Evolutionary conservation across 2,888 invertebrate genomes (phyloP).

Genomic region (Caenorhabditis zanzibari): DNA sequence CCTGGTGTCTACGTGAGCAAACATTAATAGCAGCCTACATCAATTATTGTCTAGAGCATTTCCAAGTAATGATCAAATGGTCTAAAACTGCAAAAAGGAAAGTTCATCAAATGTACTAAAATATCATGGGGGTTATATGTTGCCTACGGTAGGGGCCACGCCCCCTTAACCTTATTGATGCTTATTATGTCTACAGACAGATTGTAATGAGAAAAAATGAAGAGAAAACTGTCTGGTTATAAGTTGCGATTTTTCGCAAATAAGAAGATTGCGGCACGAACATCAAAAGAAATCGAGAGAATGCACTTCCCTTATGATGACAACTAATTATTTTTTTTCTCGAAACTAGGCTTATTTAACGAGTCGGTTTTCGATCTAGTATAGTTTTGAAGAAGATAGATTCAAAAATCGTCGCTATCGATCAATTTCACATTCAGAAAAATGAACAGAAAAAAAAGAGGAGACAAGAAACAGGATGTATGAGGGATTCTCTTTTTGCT

Average conservation of each 20-base stretch:
- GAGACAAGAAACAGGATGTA: conserved; percentile 20
- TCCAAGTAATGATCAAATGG: conserved; percentile 9
- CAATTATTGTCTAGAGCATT: conserved; percentile 14
- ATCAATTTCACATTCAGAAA: not conserved
- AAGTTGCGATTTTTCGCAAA: conserved; percentile 24
- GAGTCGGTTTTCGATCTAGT: not conserved
- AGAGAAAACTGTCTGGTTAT: conserved; percentile 25
- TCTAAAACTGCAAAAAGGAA: conserved; percentile 2
- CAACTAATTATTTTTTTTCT: conserved; percentile 46
- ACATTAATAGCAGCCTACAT: not conserved
- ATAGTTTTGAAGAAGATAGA: conserved; percentile 6
- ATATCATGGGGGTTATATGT: not conserved
- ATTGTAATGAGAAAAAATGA: conserved; percentile 25
- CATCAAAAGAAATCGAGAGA: conserved; percentile 43
- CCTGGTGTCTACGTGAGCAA: not conserved
- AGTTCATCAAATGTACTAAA: not conserved
- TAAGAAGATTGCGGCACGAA: conserved; percentile 30
- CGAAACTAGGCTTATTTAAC: conserved; percentile 21
- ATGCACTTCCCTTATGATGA: conserved; percentile 51
- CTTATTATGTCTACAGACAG: conserved; percentile 29
- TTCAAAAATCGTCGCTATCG: not conserved
- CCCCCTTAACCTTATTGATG: conserved; percentile 10
- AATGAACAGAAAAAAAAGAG: conserved; percentile 38
- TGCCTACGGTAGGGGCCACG: not conserved
- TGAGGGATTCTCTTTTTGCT: conserved; percentile 14